Evolutionary conservation across 2,113 vertebrate species (phyloP).

Genomic region (Nannobrachium achirus): DNA sequence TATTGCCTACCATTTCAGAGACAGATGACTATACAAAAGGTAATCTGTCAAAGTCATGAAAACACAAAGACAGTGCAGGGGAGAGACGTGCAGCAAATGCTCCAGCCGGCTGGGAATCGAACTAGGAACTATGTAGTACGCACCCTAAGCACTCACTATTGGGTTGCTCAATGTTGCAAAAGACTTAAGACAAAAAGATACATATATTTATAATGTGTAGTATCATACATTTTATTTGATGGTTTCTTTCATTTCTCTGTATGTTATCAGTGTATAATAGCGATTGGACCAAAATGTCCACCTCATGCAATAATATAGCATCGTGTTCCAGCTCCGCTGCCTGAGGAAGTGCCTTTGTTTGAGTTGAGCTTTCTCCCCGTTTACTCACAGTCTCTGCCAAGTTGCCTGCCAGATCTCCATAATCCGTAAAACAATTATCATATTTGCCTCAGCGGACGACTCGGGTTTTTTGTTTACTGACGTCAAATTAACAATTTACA

Average conservation of each 20-base stretch:
- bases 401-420: slow-evolving; percentile 73
- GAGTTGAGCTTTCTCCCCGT: slow-evolving; percentile 72
- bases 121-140: too few species aligned
- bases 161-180: too few species aligned
- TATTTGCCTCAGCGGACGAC: slow-evolving; percentile 75
- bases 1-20: too few species aligned
- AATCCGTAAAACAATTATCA: slow-evolving; percentile 81
- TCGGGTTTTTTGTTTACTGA: slow-evolving; percentile 76
- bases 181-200: too few species aligned
- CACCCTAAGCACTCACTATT: too few species aligned
- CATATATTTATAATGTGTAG: too few species aligned
- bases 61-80: too few species aligned
- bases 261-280: slow-evolving; percentile 42
- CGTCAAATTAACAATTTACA: slow-evolving; percentile 78
- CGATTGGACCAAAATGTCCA: slow-evolving; percentile 43
- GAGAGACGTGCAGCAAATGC: too few species aligned
- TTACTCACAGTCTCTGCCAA: slow-evolving; percentile 75
- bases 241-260: slow-evolving; percentile 28
- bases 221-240: too few species aligned
- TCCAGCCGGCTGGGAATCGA: too few species aligned
- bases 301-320: slow-evolving; percentile 34
- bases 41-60: too few species aligned
- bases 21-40: too few species aligned
- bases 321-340: slow-evolving; percentile 48
- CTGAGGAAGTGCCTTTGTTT: slow-evolving; percentile 73